phyloP scores from a whole-genome alignment of 2,797 vertebrate species.

The Erpetoichthys calabaricus region DNA sequence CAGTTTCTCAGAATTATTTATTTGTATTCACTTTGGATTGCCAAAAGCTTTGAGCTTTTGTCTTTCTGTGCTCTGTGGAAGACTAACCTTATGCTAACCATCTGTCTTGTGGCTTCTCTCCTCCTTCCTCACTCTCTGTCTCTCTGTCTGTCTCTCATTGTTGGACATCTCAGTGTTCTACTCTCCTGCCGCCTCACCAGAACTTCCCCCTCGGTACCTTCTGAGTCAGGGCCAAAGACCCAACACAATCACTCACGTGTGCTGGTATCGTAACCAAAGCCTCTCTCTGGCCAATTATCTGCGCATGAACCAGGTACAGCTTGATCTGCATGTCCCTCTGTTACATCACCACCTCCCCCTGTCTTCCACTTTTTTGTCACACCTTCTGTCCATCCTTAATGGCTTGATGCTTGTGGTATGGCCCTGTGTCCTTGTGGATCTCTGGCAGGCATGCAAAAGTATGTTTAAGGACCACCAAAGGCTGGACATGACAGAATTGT shows the following conservation, averaged over 20 bases:
- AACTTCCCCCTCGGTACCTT: constrained; percentile 70
- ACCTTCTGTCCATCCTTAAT: background rate
- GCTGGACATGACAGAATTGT: too few relatives aligned
- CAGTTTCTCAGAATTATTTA: too few relatives aligned
- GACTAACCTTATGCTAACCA: background rate
- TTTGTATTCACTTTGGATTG: too few relatives aligned
- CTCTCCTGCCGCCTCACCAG: constrained; percentile 63
- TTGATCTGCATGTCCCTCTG: background rate
- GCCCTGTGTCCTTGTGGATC: too few relatives aligned
- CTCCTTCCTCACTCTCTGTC: constrained; percentile 16
- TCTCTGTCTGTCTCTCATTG: constrained; percentile 27
- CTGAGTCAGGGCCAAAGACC: constrained; percentile 75
- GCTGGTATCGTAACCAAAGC: constrained; percentile 90
- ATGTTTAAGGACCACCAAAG: too few relatives aligned
- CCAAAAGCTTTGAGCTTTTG: background rate
- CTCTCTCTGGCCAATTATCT: constrained; percentile 81
- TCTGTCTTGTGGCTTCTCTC: constrained; percentile 6
- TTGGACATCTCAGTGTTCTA: constrained; percentile 50
- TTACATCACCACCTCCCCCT: background rate
- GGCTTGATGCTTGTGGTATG: too few relatives aligned
- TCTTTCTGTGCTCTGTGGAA: background rate
- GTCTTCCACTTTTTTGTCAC: background rate
- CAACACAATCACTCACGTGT: constrained; percentile 88
- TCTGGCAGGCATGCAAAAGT: too few relatives aligned
- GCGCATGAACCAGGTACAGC: constrained; percentile 82